These are phyloP conservation scores for Dendroctonus ponderosae DNA, from an alignment of 1,140 invertebrate genomes.

Conservation along the genomic window DNA sequence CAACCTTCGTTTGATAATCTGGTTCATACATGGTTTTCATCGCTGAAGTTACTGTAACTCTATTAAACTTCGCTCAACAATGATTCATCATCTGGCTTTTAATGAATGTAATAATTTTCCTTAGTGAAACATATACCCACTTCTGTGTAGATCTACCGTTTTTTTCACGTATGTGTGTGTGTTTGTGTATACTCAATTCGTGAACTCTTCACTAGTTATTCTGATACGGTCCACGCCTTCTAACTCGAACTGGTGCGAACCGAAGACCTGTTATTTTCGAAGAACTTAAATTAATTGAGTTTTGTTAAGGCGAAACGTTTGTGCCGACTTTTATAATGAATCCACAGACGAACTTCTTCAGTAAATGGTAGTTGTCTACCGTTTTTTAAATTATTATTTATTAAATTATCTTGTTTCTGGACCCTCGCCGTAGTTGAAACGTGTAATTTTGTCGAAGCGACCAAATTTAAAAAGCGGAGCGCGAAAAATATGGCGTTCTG, in stretches of 20 bases:
- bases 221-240: conserved; percentile 37
- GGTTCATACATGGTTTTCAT: too few relatives aligned
- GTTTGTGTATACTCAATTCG: too few relatives aligned
- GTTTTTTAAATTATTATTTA: conserved; percentile 44
- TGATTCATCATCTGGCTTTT: too few relatives aligned
- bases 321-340: conserved; percentile 44
- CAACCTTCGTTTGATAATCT: too few relatives aligned
- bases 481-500: conserved; percentile 12
- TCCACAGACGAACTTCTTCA: conserved; percentile 42
- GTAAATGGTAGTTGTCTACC: conserved; percentile 47
- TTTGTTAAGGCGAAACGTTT: conserved; percentile 44
- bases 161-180: too few relatives aligned
- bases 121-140: too few relatives aligned
- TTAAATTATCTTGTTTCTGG: conserved; percentile 39
- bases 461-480: conserved; percentile 23
- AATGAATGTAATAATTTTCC: too few relatives aligned
- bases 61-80: too few relatives aligned
- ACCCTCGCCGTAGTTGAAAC: conserved; percentile 11
- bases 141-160: too few relatives aligned
- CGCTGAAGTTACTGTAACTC: too few relatives aligned
- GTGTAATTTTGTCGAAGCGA: conserved; percentile 22
- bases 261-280: conserved; percentile 45
- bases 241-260: conserved; percentile 36
- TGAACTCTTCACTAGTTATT: conserved; percentile 20
- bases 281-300: conserved; percentile 48